A percentile compares a stretch with the other conserved stretches of the same genome.
phyloP scores from a whole-genome alignment of 2,797 vertebrate genomes.

The Orientallactaga sibirica region DNA sequence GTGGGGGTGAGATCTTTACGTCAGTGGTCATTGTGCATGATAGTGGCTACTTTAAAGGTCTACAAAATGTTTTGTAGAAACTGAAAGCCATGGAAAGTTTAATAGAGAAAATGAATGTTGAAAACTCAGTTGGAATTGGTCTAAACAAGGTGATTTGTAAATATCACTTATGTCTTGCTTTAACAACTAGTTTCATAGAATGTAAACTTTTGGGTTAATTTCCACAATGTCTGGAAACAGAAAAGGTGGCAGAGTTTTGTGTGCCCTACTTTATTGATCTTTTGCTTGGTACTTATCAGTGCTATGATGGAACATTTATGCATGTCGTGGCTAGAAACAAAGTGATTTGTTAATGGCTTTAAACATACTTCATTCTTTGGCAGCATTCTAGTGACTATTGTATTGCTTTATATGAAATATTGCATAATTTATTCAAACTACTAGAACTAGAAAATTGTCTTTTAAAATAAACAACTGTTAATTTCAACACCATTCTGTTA shows the following conservation, averaged over 20 bases:
- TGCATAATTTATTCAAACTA: constrained; percentile 58
- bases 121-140: constrained; percentile 3
- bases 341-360: constrained; percentile 54
- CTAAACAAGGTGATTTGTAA: constrained; percentile 34
- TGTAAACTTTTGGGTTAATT: constrained; percentile 39
- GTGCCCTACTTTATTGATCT: constrained; percentile 7
- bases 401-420: constrained; percentile 37
- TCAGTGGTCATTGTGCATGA: background rate
- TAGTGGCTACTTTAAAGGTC: background rate
- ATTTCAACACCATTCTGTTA: constrained; percentile 50
- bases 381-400: constrained; percentile 38
- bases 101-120: constrained; percentile 22
- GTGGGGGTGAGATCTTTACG: background rate
- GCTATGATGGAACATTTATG: constrained; percentile 45
- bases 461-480: constrained; percentile 62
- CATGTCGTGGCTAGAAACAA: constrained; percentile 16
- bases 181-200: constrained; percentile 1
- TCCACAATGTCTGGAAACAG: constrained; percentile 36
- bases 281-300: constrained; percentile 53
- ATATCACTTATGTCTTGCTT: constrained; percentile 43
- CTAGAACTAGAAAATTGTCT: constrained; percentile 38
- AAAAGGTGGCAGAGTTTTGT: constrained; percentile 36
- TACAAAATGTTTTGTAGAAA: constrained; percentile 19
- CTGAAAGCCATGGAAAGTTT: constrained; percentile 33
- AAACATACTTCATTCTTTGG: constrained; percentile 61